Evolutionary conservation across 2,113 vertebrate genomes (phyloP), one percentile per base, ranked within the genome.

Genomic region (Meles meles): DNA sequence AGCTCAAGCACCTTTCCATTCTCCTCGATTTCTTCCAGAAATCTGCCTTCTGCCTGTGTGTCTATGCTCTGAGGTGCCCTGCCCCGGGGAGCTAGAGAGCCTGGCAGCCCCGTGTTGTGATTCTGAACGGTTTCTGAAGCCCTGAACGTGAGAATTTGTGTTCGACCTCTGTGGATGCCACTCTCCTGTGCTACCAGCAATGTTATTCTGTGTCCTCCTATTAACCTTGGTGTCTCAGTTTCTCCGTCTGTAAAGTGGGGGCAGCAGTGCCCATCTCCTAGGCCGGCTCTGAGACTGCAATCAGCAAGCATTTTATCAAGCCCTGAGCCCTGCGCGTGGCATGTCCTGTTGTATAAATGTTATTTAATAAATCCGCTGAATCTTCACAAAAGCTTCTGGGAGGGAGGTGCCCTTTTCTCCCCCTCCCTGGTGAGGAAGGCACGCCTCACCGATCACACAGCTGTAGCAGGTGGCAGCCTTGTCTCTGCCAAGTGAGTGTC

Each of bases 21-120:
- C n/a, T n/a, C n/a, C n/a, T 29, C 6, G 3, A 1, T 11, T 31
- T 21, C 83, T 31, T 15, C 87, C 6, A 18, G 39, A 76, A 92
- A n/a, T n/a, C n/a, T n/a, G n/a, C 47, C 9, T 21, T 29, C n/a
- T 17, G 1, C 7, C 9, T 44, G 3, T 29, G 4, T 61, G 42
- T 0, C 6, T 61, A 37, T 0, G 6, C 14, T 17, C 31, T 12
- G 3, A 4, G 63, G 63, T 25, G 18, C n/a, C 92, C 63, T 44
- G 39, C 31, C 13, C 65, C 2, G 17, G 1, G n/a, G 29, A 34
- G 0, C 14, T 18, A 20, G 0, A 65, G 63, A 9, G 17, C 25
- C 2, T 3, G 29, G 12, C 13, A 11, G 31, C 57, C 77, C 15
- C 0, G 0, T 2, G 0, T 6, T 21, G 8, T 21, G 23, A 2